These are phyloP conservation scores for Murina feae DNA, from an alignment of 2,113 vertebrate species.

Conservation along the genomic window DNA sequence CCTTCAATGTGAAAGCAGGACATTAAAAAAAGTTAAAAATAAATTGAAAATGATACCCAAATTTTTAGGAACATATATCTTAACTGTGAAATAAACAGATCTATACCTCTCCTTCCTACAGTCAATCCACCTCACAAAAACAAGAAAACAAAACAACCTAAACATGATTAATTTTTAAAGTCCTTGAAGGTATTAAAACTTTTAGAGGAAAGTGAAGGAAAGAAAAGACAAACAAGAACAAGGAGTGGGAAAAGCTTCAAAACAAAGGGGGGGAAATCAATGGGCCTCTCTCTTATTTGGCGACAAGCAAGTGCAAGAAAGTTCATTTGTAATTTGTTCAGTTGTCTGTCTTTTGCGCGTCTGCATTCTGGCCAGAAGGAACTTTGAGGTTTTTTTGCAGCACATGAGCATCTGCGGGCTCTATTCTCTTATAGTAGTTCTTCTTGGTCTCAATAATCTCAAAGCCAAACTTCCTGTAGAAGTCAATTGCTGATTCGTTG, in stretches of 20 bases:
- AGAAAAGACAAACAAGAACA: slow-evolving; percentile 59
- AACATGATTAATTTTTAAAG: slow-evolving; percentile 76
- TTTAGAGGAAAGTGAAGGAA: slow-evolving; percentile 65
- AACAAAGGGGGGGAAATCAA: slow-evolving; percentile 40
- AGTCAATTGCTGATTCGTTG: slow-evolving; percentile 98
- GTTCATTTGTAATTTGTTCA: slow-evolving; percentile 81
- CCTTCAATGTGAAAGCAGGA: slow-evolving; percentile 80
- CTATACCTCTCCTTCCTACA: slow-evolving; percentile 63
- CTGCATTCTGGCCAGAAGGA: slow-evolving; percentile 88
- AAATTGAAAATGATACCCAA: slow-evolving; percentile 62
- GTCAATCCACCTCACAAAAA: slow-evolving; percentile 61
- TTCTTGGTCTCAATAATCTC: slow-evolving; percentile 99
- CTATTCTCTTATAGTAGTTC: slow-evolving; percentile 99
- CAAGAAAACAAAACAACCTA: slow-evolving; percentile 70
- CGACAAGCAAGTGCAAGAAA: slow-evolving; percentile 88
- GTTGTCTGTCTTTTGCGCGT: slow-evolving; percentile 92
- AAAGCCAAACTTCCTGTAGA: slow-evolving; percentile 99
- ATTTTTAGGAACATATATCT: slow-evolving; percentile 31
- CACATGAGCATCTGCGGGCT: slow-evolving; percentile 97
- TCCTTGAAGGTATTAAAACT: slow-evolving; percentile 79
- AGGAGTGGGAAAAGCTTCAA: not conserved
- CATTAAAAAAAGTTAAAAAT: slow-evolving; percentile 61
- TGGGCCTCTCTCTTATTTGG: slow-evolving; percentile 88
- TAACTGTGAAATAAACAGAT: slow-evolving; percentile 75
- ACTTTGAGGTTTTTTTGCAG: slow-evolving; percentile 97